Percentiles rank a stretch among this genome's conserved stretches.
phyloP scores from a whole-genome alignment of 2,113 vertebrate genomes.

The Heterocephalus glaber region DNA sequence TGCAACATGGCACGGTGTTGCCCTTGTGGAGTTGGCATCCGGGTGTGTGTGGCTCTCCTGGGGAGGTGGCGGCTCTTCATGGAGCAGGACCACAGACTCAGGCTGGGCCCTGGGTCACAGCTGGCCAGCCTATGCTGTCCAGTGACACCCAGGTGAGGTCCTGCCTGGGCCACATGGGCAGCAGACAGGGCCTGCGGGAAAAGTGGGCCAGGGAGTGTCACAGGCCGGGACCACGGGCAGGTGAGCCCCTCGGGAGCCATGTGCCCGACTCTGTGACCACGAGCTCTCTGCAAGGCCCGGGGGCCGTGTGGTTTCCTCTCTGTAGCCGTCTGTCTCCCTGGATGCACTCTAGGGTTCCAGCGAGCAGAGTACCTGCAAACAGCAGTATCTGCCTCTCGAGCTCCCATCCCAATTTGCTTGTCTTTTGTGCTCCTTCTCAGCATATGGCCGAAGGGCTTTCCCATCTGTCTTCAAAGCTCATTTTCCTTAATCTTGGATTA shows the following conservation, averaged over 20 bases:
- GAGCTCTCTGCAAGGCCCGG: neutral
- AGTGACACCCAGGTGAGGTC: rapidly evolving
- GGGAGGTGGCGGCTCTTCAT: rapidly evolving
- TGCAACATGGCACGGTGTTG: rapidly evolving
- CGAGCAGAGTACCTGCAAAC: constrained; percentile 50
- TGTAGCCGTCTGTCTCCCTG: neutral
- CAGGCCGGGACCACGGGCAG: too few species aligned
- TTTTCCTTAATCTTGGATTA: constrained; percentile 81
- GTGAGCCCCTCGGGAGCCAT: rapidly evolving
- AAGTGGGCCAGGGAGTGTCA: too few species aligned
- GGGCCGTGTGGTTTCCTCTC: neutral
- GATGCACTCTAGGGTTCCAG: neutral
- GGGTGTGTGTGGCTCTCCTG: too few species aligned
- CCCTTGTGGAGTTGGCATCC: neutral
- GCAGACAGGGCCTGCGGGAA: rapidly evolving
- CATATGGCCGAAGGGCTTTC: constrained; percentile 63
- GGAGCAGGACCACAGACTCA: neutral
- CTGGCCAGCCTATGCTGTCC: rapidly evolving
- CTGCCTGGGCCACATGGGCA: rapidly evolving
- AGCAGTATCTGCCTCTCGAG: neutral
- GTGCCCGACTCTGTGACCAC: rapidly evolving
- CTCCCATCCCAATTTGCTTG: constrained; percentile 66
- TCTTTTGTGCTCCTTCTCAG: constrained; percentile 64
- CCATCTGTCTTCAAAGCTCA: constrained; percentile 72
- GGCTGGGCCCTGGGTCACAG: too few species aligned